Conservation (phyloP, 2,113 vertebrate genomes). For the Hiodon tergisus region DNA sequence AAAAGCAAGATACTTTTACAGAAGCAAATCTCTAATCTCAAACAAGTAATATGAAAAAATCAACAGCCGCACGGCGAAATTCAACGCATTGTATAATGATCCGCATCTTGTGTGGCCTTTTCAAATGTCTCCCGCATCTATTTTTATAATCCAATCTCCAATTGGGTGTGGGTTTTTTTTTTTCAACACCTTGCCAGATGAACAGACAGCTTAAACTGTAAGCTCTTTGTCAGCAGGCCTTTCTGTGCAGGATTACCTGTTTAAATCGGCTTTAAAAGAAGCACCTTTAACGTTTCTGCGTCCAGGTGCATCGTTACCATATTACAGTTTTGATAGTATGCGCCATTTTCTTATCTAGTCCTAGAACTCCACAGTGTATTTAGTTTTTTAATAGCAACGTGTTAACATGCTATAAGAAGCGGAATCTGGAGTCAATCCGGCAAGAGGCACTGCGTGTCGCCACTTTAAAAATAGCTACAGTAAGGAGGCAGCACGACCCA, state of each 20-base stretch:
- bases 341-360: too few species aligned
- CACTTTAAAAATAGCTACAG: constrained; percentile 47
- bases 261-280: constrained; percentile 1
- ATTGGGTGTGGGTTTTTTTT: background rate
- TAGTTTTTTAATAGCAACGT: background rate
- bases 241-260: background rate
- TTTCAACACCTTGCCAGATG: background rate
- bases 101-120: constrained; percentile 6
- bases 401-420: background rate
- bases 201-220: background rate
- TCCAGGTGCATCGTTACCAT: background rate
- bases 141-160: background rate
- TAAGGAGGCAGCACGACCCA: constrained; percentile 25
- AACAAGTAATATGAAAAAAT: background rate
- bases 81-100: background rate
- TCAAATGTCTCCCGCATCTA: background rate
- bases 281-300: background rate
- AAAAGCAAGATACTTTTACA: background rate
- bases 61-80: background rate
- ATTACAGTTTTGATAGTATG: background rate
- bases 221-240: background rate
- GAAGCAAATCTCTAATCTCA: background rate
- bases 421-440: background rate
- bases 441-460: constrained; percentile 34
- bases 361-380: too few species aligned